phyloP scores from a whole-genome alignment of 2,797 vertebrate genomes.

The Neopelma chrysocephalum region DNA sequence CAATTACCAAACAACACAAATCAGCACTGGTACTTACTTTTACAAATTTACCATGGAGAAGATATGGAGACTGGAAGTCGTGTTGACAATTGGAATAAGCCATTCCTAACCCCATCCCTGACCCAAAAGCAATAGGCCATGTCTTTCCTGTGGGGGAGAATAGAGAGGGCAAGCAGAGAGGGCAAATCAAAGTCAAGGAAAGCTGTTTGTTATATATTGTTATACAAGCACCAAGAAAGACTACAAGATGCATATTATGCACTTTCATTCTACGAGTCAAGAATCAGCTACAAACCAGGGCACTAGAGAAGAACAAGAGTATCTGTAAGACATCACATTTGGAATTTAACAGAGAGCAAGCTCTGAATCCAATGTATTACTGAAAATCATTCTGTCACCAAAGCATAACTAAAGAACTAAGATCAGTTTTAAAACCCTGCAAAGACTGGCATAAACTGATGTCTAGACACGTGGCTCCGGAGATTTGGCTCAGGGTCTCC shows the following conservation, averaged over 20 bases:
- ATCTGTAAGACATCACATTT: background rate
- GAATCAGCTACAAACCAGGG: too few relatives aligned
- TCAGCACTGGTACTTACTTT: slow-evolving; percentile 78
- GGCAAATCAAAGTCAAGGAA: background rate
- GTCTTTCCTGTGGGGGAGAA: slow-evolving; percentile 79
- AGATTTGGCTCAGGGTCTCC: background rate
- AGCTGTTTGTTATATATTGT: background rate
- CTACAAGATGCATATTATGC: background rate
- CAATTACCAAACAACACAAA: background rate
- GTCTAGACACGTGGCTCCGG: slow-evolving; percentile 10
- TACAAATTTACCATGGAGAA: slow-evolving; percentile 87
- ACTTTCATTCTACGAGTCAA: background rate
- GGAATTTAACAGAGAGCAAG: background rate
- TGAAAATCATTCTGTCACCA: background rate
- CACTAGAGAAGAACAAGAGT: background rate
- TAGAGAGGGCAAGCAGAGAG: background rate
- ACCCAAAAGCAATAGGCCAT: slow-evolving; percentile 88
- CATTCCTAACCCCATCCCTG: slow-evolving; percentile 90
- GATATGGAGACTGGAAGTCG: slow-evolving; percentile 86
- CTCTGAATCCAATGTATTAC: background rate
- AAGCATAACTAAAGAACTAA: background rate
- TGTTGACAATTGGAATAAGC: slow-evolving; percentile 93
- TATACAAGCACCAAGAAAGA: background rate
- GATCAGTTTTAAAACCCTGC: slow-evolving; percentile 14
- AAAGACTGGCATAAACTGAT: background rate